Conservation (phyloP, 2,797 vertebrate genomes). For the Brotula barbata region DNA sequence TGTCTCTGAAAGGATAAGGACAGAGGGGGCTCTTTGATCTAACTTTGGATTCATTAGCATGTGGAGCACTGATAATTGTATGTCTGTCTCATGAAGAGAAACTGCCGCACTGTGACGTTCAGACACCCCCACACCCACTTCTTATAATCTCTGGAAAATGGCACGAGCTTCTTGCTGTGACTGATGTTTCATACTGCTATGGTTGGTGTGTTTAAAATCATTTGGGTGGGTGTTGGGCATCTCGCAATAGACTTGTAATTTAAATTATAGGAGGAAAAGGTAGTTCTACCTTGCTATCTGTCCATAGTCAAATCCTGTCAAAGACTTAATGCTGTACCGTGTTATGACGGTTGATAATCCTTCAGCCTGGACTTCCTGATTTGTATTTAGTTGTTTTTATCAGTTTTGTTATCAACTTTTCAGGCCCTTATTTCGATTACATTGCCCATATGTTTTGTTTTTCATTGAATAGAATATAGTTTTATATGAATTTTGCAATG, state of each 20-base stretch:
- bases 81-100: constrained; percentile 27
- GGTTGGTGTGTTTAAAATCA: not conserved
- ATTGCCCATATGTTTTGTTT: no score
- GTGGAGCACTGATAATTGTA: constrained; percentile 44
- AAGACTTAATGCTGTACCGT: no score
- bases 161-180: not conserved
- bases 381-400: no score
- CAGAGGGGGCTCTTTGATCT: constrained; percentile 43
- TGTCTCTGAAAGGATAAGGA: constrained; percentile 39
- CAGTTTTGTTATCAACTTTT: no score
- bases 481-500: no score
- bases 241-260: not conserved
- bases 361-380: no score
- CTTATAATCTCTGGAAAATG: constrained; percentile 10
- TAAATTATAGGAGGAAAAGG: no score
- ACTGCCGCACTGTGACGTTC: constrained; percentile 2
- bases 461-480: no score
- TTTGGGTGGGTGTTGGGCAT: constrained; percentile 5
- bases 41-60: constrained; percentile 47
- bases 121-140: not conserved
- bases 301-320: no score
- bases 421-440: no score
- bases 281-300: no score
- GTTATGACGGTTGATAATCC: no score
- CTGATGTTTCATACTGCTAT: constrained; percentile 11